These are phyloP conservation scores for Tenebrosternarchus preto DNA, from an alignment of 2,113 vertebrate genomes.

Conservation along the genomic window DNA sequence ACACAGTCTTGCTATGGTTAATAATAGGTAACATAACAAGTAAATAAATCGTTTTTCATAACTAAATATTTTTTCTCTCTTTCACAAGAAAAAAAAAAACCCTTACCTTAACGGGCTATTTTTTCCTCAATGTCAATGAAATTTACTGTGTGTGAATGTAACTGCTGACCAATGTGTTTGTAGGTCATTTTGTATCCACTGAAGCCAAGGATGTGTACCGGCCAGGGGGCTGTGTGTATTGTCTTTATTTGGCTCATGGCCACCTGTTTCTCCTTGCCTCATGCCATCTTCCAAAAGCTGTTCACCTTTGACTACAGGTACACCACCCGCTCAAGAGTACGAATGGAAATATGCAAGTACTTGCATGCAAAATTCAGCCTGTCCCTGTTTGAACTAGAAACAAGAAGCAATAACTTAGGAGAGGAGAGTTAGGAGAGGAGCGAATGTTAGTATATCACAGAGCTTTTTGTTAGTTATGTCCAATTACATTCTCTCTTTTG, in stretches of 20 bases:
- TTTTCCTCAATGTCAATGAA: not conserved
- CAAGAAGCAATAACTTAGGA: not conserved
- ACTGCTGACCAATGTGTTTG: slow-evolving; percentile 13
- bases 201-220: slow-evolving; percentile 83
- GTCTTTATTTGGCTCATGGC: slow-evolving; percentile 90
- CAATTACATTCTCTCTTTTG: not conserved
- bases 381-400: not conserved
- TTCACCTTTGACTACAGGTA: slow-evolving; percentile 88
- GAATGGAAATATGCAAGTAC: not conserved
- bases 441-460: not conserved
- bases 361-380: not conserved
- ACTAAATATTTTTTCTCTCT: too few relatives aligned
- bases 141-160: slow-evolving; percentile 17
- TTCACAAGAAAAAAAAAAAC: too few relatives aligned
- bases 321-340: not conserved
- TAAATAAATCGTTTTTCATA: too few relatives aligned
- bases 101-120: not conserved
- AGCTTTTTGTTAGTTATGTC: not conserved
- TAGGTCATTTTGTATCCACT: slow-evolving; percentile 91
- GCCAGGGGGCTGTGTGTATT: slow-evolving; percentile 80
- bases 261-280: slow-evolving; percentile 89
- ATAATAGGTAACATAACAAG: not conserved
- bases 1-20: not conserved
- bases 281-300: slow-evolving; percentile 92
- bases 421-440: not conserved